These are phyloP conservation scores for Temnothorax nylanderi DNA, from an alignment of 1,140 invertebrate genomes.

Conservation along the genomic window DNA sequence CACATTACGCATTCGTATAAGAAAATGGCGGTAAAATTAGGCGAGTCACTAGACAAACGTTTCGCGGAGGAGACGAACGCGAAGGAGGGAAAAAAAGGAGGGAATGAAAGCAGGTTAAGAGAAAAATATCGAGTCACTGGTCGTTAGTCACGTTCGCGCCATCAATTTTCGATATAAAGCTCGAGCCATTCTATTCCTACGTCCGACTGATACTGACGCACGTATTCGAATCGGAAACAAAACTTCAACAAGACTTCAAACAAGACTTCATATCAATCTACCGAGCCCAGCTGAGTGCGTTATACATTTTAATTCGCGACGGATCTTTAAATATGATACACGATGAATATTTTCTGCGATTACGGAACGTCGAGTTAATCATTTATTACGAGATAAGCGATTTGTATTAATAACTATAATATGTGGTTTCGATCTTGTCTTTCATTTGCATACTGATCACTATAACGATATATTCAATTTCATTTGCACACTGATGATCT, in stretches of 20 bases:
- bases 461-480: conserved; percentile 22
- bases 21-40: conserved; percentile 44
- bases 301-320: conserved; percentile 7
- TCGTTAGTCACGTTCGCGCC: conserved; percentile 69
- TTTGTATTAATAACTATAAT: background rate
- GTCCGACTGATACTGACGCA: background rate
- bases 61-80: background rate
- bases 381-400: conserved; percentile 12
- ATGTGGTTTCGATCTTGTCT: background rate
- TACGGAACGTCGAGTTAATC: no score
- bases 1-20: conserved; percentile 3
- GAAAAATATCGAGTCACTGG: conserved; percentile 35
- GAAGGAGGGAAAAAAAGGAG: background rate
- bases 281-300: background rate
- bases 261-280: background rate
- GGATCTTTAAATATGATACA: background rate
- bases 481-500: background rate
- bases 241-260: background rate
- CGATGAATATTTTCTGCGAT: background rate
- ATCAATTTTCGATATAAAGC: conserved; percentile 59
- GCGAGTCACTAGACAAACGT: conserved; percentile 52
- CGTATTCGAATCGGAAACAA: conserved; percentile 4
- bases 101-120: background rate
- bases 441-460: background rate
- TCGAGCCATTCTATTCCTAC: background rate